These are phyloP conservation scores for Falco concolor DNA, from an alignment of 2,797 vertebrate species.

Conservation along the genomic window DNA sequence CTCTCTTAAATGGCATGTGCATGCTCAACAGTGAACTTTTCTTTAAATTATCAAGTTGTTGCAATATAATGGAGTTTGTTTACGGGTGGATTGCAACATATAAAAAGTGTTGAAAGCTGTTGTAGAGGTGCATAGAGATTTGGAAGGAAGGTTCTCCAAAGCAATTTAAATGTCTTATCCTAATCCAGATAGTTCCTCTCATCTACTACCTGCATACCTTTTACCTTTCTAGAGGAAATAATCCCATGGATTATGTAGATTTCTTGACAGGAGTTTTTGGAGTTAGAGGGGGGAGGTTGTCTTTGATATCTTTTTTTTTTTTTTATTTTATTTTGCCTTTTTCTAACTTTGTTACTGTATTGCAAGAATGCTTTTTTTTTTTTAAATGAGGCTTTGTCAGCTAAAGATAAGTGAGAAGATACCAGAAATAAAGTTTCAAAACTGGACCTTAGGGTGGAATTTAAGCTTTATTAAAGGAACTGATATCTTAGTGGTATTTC, in stretches of 20 bases:
- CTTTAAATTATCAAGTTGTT: neutral
- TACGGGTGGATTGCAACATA: neutral
- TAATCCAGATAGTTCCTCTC: neutral
- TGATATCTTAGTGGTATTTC: neutral
- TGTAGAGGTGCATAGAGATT: neutral
- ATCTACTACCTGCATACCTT: neutral
- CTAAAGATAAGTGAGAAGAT: neutral
- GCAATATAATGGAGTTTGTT: neutral
- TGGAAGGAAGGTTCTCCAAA: neutral
- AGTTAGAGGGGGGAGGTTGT: neutral
- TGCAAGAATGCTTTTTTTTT: neutral
- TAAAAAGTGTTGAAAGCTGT: neutral
- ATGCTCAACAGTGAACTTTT: neutral
- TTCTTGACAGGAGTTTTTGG: neutral
- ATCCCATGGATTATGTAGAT: neutral
- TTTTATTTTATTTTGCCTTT: neutral
- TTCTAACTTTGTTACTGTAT: neutral
- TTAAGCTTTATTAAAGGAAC: neutral
- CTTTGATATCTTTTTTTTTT: neutral
- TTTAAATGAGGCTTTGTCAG: neutral
- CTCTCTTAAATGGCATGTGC: conserved; percentile 29
- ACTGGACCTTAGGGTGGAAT: neutral
- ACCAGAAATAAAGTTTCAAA: neutral
- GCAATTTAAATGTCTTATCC: neutral
- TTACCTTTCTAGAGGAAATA: neutral